Base-by-base conservation (phyloP, 2,113 vertebrate species). In the Grammomys dolichurus region DNA sequence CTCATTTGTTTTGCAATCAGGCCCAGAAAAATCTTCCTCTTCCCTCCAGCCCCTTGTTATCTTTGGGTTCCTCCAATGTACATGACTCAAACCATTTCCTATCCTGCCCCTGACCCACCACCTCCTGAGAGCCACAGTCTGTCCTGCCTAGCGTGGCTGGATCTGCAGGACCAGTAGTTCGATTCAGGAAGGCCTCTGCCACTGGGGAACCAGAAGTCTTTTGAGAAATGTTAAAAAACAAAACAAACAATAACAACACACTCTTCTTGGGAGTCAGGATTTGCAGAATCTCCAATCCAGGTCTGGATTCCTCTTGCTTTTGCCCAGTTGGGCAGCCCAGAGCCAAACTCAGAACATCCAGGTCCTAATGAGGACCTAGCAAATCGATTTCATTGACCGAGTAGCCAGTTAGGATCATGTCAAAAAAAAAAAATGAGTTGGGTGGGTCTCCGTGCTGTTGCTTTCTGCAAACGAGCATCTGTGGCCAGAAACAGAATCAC, bases 51-150 rank as follows among this genome's bases (percentile, higher is more conserved):
- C 9, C 26, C 76, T 77, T 51, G 0, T 12, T 10, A 1, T 40
- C 54, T 48, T 43, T 7, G 0, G 69, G 26, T 22, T 82, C 56
- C 54, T 93, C 33, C 31, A 31, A 0, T 4, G 3, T 31, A n/a
- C 0, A 1, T 1, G 33, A 31, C 51, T 48, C 33, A 14, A 40
- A 12, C 24, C n/a, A 76, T 16, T 36, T 31, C 65, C 2, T 1
- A 26, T 36, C 46, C 63, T 11, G n/a, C 28, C 56, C 3, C 19
- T 48, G 40, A 78, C 20, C 20, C 0, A 0, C 20, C 19, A n/a
- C 24, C 48, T 78, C 93, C 63, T 33, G 22, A 2, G 22, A 22
- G 16, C 60, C 60, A 60, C 24, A 54, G 46, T 33, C 26, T 5
- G 5, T 14, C 22, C 87, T 77, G 58, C 5, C 33, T 94, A 36